Evolutionary conservation across 2,113 vertebrate genomes (phyloP), one percentile per base, ranked within the genome.

Genomic region (Triplophysa dalaica): DNA sequence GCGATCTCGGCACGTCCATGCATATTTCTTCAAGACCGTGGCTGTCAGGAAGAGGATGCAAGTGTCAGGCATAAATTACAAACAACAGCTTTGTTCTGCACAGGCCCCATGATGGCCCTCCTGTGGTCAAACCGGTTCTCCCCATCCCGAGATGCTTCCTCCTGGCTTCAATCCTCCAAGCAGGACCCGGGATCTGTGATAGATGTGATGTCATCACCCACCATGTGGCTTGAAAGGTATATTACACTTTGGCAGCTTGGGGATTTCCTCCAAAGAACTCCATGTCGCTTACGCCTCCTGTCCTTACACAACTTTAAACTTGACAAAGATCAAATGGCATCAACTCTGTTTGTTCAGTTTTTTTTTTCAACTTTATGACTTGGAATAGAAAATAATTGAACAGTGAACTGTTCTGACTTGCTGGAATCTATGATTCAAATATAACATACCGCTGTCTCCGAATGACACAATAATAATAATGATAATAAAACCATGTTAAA

Each of bases 171-270:
- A 52, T 75, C 64, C 73, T 52, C 26, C 17, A 81, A 2, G 8
- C 38, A 56, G 79, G 62, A 26, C 50, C 62, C 8, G 21, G 62
- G 65, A 79, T 81, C 65, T 75, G 79, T 86, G 86, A 85, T 85
- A 79, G 83, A 87, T 87, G 83, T 79, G 77, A 83, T 87, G 81
- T 86, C 86, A 86, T 74, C 86, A 87, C 86, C 84, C 84, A 80
- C 79, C 83, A 81, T 77, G 73, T 13, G 26, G 79, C 68, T 52
- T 81, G 73, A 81, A 78, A 84, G 78, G 77, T 84, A 81, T 85
- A 81, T 87, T 81, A 82, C 83, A 74, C 52, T 68, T n/a, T n/a
- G 65, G 79, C 69, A 72, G 78, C 64, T 38, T 29, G 29, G 78
- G 84, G 83, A 87, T 86, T 86, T 85, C 79, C 81, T 82, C 56